phyloP scores from a whole-genome alignment of 1,140 invertebrate genomes.

The Dufourea novaeangliae region DNA sequence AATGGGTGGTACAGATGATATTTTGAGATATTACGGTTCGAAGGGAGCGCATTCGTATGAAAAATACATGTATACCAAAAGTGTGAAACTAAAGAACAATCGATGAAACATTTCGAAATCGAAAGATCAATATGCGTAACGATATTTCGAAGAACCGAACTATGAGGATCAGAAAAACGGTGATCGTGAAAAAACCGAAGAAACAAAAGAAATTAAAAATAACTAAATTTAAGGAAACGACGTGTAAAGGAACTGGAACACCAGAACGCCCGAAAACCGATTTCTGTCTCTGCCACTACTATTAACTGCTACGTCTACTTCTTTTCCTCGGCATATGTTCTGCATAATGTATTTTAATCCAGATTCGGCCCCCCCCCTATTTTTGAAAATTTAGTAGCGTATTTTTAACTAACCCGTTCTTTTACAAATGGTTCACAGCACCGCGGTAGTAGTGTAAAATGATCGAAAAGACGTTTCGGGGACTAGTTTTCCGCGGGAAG shows the following conservation, averaged over 20 bases:
- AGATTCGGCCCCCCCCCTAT: no score
- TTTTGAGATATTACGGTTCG: background rate
- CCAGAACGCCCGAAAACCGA: conserved; percentile 63
- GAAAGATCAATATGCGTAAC: no score
- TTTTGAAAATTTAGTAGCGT: no score
- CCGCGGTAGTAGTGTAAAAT: background rate
- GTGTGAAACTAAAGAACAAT: background rate
- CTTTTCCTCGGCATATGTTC: conserved; percentile 3
- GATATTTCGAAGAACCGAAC: no score
- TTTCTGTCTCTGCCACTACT: conserved; percentile 45
- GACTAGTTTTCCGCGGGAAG: conserved; percentile 6
- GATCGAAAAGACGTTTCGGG: conserved; percentile 4
- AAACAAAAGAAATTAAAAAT: no score
- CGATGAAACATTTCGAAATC: background rate
- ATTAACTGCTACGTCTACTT: conserved; percentile 1
- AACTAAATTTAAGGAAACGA: conserved; percentile 45
- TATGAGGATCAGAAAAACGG: conserved; percentile 6
- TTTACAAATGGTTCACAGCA: conserved; percentile 32
- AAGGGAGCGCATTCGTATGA: no score
- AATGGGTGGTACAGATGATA: background rate
- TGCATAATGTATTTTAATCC: no score
- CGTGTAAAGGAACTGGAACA: conserved; percentile 61
- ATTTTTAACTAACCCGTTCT: no score
- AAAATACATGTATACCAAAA: no score
- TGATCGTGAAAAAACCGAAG: background rate